Base-by-base conservation (phyloP, 1,140 invertebrate species). In the Bombus waltoni region DNA sequence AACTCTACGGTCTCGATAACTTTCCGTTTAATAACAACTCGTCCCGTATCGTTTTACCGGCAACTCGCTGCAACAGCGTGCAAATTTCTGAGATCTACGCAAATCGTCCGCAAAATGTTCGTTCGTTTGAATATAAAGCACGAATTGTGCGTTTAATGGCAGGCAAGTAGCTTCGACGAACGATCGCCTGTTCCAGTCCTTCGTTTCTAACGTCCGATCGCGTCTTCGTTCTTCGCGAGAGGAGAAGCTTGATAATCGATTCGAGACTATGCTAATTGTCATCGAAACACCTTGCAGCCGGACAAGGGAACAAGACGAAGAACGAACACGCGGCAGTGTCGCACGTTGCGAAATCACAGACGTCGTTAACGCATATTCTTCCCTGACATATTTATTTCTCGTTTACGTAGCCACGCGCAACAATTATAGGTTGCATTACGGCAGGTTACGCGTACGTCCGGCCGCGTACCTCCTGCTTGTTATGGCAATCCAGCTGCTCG, bases 341-440 rank as follows among this genome's bases (percentile, higher is more conserved):
- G 5, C 4, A 18, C 42, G 44, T 90, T 87, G 77, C 53, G 86
- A 77, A 88, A 90, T 89, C 57, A 80, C 80, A 82, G 78, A 89
- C 47, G 22, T 68, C 57, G 8, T 42, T 53, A 77, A 83, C 38
- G 86, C 47, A 53, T 85, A 62, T 74, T 79, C 79, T 42, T 72
- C 59, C 80, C 32, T 85, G 83, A 82, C 75, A 83, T 80, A 59
- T 88, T 88, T 88, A 88, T 80, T 80, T 79, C 88, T 83, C 86
- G 77, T 88, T 86, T 85, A 66, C 71, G 77, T 85, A 76, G 68
- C 62, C 83, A 85, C 57, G n/a, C 53, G 44, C 62, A 81, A 87
- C 85, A 86, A 89, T 89, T 89, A 82, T 62, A 47, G 38, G 73
- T 32, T 28, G 25, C 47, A 70, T 71, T 66, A 86, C 73, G 40